Percentiles rank a stretch among this genome's conserved stretches.
Evolutionary conservation across 2,113 vertebrate species (phyloP).

Genomic region (Galemys pyrenaicus): DNA sequence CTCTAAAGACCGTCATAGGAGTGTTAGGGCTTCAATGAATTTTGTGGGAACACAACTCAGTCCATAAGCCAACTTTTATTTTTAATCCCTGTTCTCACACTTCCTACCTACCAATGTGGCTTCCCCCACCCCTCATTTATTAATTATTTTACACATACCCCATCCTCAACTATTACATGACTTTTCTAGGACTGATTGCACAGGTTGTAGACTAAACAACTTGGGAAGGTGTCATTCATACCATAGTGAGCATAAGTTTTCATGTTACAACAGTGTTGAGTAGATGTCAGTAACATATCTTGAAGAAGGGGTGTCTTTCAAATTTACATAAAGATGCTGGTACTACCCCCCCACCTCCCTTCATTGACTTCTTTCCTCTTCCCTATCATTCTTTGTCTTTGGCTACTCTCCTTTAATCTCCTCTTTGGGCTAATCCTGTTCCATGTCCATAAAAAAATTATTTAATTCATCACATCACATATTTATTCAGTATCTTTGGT

Average conservation of each 20-base stretch:
- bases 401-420: not conserved
- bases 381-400: too few relatives aligned
- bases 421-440: not conserved
- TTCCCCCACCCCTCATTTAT: not conserved
- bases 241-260: not conserved
- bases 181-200: not conserved
- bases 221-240: not conserved
- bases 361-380: too few relatives aligned
- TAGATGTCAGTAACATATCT: too few relatives aligned
- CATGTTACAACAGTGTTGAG: accelerated
- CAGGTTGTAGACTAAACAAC: not conserved
- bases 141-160: too few relatives aligned
- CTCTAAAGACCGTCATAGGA: not conserved
- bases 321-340: not conserved
- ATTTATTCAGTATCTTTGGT: not conserved
- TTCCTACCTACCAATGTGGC: not conserved
- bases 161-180: not conserved
- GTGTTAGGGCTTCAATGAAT: not conserved
- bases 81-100: not conserved
- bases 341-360: not conserved
- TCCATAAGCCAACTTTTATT: not conserved
- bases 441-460: not conserved
- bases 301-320: not conserved
- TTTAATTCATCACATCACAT: too few relatives aligned
- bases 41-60: not conserved